Evolutionary conservation across 2,797 vertebrate genomes (phyloP).

Genomic region (Bradypodion pumilum): DNA sequence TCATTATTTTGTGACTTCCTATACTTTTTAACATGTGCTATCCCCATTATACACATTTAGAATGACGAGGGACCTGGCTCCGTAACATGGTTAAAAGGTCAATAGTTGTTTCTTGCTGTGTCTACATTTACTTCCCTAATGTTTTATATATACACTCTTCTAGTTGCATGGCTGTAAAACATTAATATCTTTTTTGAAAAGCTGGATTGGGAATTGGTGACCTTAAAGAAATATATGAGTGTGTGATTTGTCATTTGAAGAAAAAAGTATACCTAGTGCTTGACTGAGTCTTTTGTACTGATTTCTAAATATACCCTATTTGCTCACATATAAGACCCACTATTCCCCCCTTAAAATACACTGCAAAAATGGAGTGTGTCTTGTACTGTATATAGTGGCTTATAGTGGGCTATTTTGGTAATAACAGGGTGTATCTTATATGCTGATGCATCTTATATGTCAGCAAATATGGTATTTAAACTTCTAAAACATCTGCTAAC

Average conservation of each 20-base stretch:
- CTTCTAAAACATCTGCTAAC: neutral
- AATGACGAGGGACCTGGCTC: neutral
- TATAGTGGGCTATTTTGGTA: too few relatives aligned
- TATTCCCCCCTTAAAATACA: too few relatives aligned
- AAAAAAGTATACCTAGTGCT: neutral
- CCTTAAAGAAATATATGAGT: neutral
- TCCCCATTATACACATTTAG: neutral
- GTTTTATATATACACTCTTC: neutral
- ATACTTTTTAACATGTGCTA: slow-evolving; percentile 22
- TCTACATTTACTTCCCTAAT: neutral
- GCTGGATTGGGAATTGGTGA: neutral
- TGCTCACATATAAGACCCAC: too few relatives aligned
- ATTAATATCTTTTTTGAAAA: neutral
- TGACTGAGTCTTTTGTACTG: neutral
- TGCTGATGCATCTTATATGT: too few relatives aligned
- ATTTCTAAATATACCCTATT: neutral
- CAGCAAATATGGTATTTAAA: too few relatives aligned
- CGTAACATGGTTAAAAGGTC: neutral
- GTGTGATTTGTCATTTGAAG: neutral
- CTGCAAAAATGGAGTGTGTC: too few relatives aligned
- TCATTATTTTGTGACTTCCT: neutral
- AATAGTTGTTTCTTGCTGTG: neutral
- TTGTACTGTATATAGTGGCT: too few relatives aligned
- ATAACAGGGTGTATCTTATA: too few relatives aligned
- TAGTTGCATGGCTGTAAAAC: neutral